Evolutionary conservation across 2,888 invertebrate genomes (phyloP).

Genomic region (Megamerina dolium): DNA sequence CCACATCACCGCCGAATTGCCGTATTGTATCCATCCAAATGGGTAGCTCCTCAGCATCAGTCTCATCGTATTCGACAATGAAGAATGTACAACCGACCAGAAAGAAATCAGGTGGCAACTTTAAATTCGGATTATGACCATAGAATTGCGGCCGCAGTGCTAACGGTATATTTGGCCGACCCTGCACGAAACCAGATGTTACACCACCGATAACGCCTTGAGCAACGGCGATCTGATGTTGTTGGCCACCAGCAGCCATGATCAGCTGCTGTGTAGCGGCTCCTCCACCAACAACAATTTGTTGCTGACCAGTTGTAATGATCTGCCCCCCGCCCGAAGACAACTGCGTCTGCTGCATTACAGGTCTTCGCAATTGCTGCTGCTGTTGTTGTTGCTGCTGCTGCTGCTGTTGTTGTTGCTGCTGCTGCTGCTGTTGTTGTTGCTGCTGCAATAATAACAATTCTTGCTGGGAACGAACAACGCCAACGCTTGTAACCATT

Average conservation of each 20-base stretch:
- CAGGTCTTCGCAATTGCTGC: constrained; percentile 51
- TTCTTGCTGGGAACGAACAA: constrained; percentile 52
- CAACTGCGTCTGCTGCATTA: constrained; percentile 26
- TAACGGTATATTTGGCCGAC: constrained; percentile 48
- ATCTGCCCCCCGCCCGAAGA: constrained; percentile 32
- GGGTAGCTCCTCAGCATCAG: constrained; percentile 57
- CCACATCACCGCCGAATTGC: constrained; percentile 83
- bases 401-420: constrained; percentile 51
- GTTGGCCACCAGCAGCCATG: constrained; percentile 23
- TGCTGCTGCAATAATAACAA: constrained; percentile 53
- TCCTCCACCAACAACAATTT: constrained; percentile 30
- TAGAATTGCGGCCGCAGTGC: constrained; percentile 72
- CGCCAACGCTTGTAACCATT: neutral
- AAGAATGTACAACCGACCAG: constrained; percentile 90
- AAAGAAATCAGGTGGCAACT: constrained; percentile 82
- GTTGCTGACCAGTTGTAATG: constrained; percentile 24
- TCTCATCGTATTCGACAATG: constrained; percentile 74
- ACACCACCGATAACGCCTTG: constrained; percentile 23
- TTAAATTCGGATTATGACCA: constrained; percentile 88
- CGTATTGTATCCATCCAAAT: constrained; percentile 68
- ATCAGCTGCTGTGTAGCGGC: constrained; percentile 21
- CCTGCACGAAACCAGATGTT: constrained; percentile 51
- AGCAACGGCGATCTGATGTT: constrained; percentile 23
- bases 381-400: too few relatives aligned
- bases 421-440: constrained; percentile 52